Base-by-base conservation (phyloP, 2,888 invertebrate species). In the Slavum lentiscoides region DNA sequence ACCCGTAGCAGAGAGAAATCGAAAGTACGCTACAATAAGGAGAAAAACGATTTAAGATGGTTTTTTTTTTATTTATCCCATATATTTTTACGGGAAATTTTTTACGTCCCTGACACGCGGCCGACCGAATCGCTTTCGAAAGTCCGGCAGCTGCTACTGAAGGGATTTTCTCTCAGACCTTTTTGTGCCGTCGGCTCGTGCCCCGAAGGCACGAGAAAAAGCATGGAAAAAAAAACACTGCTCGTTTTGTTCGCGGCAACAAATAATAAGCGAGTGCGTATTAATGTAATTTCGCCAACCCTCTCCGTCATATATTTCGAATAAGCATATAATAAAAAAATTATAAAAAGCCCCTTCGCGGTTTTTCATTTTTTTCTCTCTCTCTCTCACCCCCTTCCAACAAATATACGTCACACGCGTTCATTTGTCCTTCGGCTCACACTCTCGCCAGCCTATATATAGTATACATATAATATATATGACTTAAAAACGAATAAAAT, bases 131-230 rank as follows among this genome's bases (percentile, higher is more conserved):
- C 30, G 30, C 30, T 30, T 77, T 77, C 39, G 62, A 64, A 70
- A 62, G 62, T 77, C 77, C 77, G 13, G 49, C 49, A 77, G 77
- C 77, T 77, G 77, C 77, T 55, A 21, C 70, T 43, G 62, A 70
- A 77, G 69, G 77, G 77, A 70, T 70, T 77, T 77, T 61, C 69
- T 77, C 77, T 23, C 69, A 55, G 61, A 43, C 39, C 59, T 55
- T 62, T 59, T 49, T 68, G 39, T 39, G 17, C 6, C 61, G 2
- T 4, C 19, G 3, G 7, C 55, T 5, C 49, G n/a, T 64, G 74
- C 64, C 74, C 64, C 64, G 55, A 53, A 61, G 69, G 49, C 30
- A 43, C 61, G 30, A 49, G 49, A 67, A 53, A 77, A 21, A 37
- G 76, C 49, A 53, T 17, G 69, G 11, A 30, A 68, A 49, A 61